Percentiles rank a stretch among this genome's conserved stretches.
phyloP scores from a whole-genome alignment of 2,888 invertebrate species.

The Crematogaster levior region DNA sequence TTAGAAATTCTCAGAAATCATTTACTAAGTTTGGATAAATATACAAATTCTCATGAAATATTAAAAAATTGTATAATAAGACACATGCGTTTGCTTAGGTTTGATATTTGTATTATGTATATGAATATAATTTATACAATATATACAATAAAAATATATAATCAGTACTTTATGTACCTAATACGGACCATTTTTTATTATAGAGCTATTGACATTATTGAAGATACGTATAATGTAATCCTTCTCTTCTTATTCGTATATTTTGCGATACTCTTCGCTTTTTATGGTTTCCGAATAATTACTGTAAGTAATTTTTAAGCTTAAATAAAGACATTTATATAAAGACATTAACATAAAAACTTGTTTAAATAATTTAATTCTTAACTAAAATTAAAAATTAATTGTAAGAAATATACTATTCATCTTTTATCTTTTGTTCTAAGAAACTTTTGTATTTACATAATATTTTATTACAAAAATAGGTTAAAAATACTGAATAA shows the following conservation, averaged over 20 bases:
- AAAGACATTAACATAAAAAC: not conserved
- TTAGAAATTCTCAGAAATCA: constrained; percentile 13
- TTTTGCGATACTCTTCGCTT: constrained; percentile 7
- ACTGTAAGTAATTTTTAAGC: not conserved
- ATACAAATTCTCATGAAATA: not conserved
- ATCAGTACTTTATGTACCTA: not conserved
- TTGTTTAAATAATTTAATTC: not conserved
- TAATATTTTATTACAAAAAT: not conserved
- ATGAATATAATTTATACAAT: not conserved
- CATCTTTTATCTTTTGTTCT: not conserved
- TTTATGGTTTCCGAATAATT: constrained; percentile 14
- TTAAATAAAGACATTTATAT: not conserved
- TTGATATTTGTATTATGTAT: not conserved
- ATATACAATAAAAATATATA: not conserved
- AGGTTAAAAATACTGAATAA: no score
- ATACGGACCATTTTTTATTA: not conserved
- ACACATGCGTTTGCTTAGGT: constrained; percentile 25
- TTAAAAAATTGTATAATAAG: not conserved
- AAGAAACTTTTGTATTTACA: not conserved
- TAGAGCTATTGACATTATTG: constrained; percentile 19
- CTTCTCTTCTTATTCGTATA: constrained; percentile 14
- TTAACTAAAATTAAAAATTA: not conserved
- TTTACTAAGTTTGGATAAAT: not conserved
- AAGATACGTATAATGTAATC: constrained; percentile 17
- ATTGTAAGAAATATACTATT: not conserved